Evolutionary conservation across 2,797 vertebrate species (phyloP).

Genomic region (Orientallactaga sibirica): DNA sequence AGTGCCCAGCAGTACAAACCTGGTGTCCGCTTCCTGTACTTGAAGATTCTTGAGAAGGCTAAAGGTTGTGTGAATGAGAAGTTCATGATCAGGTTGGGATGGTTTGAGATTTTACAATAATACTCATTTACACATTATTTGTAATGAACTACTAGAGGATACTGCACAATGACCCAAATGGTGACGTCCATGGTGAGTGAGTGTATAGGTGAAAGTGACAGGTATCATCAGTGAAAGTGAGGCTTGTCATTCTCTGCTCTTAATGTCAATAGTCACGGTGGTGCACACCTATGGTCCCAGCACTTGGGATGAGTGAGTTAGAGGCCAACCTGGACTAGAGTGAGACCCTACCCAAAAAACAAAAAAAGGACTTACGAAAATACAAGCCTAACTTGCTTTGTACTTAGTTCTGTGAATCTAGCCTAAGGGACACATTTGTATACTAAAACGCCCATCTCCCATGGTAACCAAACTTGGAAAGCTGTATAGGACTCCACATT

Average conservation of each 20-base stretch:
- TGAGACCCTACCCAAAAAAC: too few species aligned
- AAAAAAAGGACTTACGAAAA: neutral
- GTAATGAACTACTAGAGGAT: conserved; percentile 5
- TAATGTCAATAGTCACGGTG: neutral
- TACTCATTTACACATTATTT: neutral
- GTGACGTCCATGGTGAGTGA: neutral
- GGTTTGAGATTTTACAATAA: neutral
- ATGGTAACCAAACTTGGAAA: neutral
- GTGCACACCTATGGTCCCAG: too few species aligned
- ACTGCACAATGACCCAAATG: neutral
- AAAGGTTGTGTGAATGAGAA: conserved; percentile 1
- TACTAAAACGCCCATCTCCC: neutral
- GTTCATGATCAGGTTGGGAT: neutral
- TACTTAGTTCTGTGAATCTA: conserved; percentile 34
- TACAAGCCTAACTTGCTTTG: neutral
- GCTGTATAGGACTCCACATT: neutral
- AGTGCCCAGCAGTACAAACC: neutral
- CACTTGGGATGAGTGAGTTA: too few species aligned
- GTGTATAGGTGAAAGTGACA: neutral
- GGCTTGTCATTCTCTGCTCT: neutral
- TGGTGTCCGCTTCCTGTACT: neutral
- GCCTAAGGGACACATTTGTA: neutral
- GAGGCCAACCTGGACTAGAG: too few species aligned
- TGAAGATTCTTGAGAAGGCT: neutral
- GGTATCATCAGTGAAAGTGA: neutral